Percentiles rank a stretch among this genome's conserved stretches.
Conservation (phyloP, 2,888 invertebrate genomes). For the Andrena trimmerana region DNA sequence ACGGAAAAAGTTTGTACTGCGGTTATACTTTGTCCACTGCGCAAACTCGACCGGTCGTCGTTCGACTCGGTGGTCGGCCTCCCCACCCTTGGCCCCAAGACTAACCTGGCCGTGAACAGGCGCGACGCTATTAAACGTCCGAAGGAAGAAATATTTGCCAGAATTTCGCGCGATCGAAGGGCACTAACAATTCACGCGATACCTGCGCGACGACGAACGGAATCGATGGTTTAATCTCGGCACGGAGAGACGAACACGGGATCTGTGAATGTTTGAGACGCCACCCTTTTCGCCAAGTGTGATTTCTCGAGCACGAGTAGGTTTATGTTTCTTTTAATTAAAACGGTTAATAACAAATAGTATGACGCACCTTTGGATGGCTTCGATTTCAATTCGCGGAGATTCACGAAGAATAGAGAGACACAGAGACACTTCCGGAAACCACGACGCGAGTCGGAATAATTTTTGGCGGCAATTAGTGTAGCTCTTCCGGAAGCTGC, state of each 20-base stretch:
- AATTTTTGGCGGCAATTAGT: background rate
- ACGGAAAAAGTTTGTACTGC: slow-evolving; percentile 63
- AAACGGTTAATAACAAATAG: no score
- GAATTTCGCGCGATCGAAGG: slow-evolving; percentile 8
- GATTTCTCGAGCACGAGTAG: no score
- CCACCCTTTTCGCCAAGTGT: no score
- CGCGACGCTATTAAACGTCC: slow-evolving; percentile 43
- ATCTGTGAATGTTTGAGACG: no score
- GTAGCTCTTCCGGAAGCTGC: background rate
- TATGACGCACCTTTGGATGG: no score
- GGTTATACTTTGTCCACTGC: slow-evolving; percentile 65
- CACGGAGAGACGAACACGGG: background rate
- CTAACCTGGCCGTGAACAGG: slow-evolving; percentile 57
- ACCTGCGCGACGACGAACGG: background rate
- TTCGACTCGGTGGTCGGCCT: slow-evolving; percentile 64
- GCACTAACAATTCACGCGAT: background rate
- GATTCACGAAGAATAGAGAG: no score
- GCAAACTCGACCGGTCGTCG: slow-evolving; percentile 73
- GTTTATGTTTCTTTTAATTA: no score
- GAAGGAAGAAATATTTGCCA: slow-evolving; percentile 26
- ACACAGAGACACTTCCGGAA: no score
- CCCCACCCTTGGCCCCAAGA: slow-evolving; percentile 6
- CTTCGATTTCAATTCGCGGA: no score
- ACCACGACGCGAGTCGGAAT: background rate
- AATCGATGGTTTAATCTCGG: background rate